Conservation (phyloP, 2,113 vertebrate species). For the Nanorana parkeri region DNA sequence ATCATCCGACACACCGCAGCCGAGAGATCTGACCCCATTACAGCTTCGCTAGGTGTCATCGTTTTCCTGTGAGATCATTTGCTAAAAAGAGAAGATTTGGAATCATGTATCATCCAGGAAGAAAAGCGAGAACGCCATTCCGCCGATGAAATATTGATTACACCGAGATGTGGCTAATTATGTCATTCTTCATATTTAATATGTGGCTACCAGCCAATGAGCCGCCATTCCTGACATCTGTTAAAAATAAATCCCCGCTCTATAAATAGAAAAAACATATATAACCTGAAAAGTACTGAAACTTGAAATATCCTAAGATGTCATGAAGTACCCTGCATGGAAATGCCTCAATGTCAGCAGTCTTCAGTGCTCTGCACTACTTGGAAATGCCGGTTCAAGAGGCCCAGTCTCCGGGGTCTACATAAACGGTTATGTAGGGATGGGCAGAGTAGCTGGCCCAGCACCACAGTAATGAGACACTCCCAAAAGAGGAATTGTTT, state of each 20-base stretch:
- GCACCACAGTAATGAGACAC: too few species aligned
- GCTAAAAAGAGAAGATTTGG: neutral
- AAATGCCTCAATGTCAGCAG: too few species aligned
- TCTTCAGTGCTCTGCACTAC: too few species aligned
- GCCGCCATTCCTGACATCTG: neutral
- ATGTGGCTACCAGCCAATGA: neutral
- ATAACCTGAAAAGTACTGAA: too few species aligned
- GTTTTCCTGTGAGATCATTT: neutral
- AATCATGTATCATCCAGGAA: neutral
- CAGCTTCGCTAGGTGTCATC: neutral
- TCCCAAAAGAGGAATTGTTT: too few species aligned
- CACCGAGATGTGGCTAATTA: neutral
- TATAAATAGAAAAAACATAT: too few species aligned
- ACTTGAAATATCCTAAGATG: too few species aligned
- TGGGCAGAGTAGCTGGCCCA: too few species aligned
- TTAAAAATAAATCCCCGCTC: neutral
- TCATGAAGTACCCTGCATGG: too few species aligned
- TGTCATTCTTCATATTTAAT: neutral
- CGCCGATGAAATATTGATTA: conserved; percentile 38
- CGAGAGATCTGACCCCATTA: neutral
- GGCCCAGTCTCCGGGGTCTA: too few species aligned
- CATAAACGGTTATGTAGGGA: too few species aligned
- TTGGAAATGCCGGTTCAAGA: too few species aligned
- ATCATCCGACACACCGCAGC: neutral
- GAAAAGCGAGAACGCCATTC: conserved; percentile 8